Base-by-base conservation (phyloP, 2,888 invertebrate species). In the Drosophila demipolita region DNA sequence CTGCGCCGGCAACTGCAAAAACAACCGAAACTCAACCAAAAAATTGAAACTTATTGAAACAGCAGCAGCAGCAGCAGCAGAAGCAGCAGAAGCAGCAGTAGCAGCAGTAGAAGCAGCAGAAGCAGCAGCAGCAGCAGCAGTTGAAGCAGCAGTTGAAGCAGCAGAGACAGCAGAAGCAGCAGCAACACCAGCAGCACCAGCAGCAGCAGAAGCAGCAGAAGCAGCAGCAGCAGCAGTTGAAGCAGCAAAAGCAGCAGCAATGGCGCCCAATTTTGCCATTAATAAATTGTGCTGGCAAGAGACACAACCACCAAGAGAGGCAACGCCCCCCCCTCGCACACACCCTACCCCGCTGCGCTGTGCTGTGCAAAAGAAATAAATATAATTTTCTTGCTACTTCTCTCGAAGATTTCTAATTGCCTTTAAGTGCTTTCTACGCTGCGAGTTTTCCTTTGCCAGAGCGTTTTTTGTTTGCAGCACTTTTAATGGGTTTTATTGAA, bases 401-500 rank as follows among this genome's bases (percentile, higher is more conserved):
- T 74, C 77, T 79, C 72, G 79, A 84, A 87, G 83, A 87, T 84
- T 87, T 87, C 87, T 87, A 87, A 87, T 87, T 87, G 86, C 83
- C 82, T 76, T 78, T 87, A 86, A 87, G 86, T 87, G 86, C 86
- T 83, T 86, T 83, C 26, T 23, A 23, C 64, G 66, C 54, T 75
- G 26, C 49, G 20, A 75, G 68, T 78, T 65, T 64, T 55, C 50
- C 49, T 64, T 45, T 45, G 45, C 9, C 12, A 54, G 26, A n/a
- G n/a, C 36, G 36, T 54, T 62, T 42, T 61, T 53, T 58, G 42
- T 62, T 84, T 66, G 65, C 38, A 57, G 49, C 62, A 69, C 74
- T 75, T 77, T 76, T 83, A 86, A 87, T 87, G 84, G 86, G 74
- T 87, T 87, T 87, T 87, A 87, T 87, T 87, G 86, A 87, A 87